Conservation (phyloP, 2,888 invertebrate genomes). For the Marronus borbonicus region DNA sequence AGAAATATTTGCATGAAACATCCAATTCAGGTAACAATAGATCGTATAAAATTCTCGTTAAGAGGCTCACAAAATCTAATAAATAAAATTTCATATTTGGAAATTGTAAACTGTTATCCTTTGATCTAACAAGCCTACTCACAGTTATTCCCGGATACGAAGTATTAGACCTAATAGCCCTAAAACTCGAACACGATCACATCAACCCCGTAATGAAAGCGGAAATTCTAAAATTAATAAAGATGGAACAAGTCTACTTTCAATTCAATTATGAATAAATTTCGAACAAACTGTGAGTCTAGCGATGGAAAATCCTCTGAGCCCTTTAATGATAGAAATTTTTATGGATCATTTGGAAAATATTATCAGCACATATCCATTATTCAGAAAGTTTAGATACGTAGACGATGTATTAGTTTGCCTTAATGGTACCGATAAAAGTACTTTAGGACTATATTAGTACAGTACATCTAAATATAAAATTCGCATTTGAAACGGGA, state of each 20-base stretch:
- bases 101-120: conserved; percentile 8
- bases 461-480: too few species aligned
- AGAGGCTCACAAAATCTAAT: neutral
- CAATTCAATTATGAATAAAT: too few species aligned
- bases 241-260: too few species aligned
- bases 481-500: too few species aligned
- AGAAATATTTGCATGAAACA: neutral
- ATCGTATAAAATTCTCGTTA: neutral
- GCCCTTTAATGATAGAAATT: neutral
- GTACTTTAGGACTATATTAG: too few species aligned
- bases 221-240: neutral
- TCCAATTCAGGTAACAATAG: neutral
- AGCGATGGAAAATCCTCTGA: neutral
- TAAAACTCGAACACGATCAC: neutral
- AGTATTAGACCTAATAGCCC: neutral
- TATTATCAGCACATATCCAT: neutral
- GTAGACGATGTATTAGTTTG: too few species aligned
- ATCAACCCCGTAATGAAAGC: neutral
- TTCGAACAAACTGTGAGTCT: too few species aligned
- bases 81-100: neutral
- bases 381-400: too few species aligned
- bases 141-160: neutral
- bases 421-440: too few species aligned
- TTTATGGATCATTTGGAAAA: neutral
- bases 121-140: neutral